Conservation (phyloP, 2,888 invertebrate species). For the Allolobophora icterica region DNA sequence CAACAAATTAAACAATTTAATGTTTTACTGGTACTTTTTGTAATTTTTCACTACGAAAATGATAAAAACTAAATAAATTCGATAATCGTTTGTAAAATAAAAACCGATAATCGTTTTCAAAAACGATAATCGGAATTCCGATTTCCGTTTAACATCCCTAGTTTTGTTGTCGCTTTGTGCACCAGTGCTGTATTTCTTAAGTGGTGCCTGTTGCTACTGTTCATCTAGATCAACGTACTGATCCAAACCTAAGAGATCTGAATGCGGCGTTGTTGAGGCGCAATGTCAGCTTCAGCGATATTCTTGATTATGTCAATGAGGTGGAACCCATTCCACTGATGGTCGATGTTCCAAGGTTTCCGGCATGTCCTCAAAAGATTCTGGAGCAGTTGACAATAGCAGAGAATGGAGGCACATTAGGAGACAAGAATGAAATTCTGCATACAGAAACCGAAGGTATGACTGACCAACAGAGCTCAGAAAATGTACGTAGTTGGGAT, state of each 20-base stretch:
- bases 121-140: too few species aligned
- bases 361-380: neutral
- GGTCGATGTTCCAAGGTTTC: slow-evolving; percentile 13
- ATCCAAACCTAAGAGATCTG: neutral
- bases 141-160: too few species aligned
- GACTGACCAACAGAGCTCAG: neutral
- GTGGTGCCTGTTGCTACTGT: neutral
- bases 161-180: neutral
- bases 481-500: neutral
- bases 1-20: too few species aligned
- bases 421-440: neutral
- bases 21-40: too few species aligned
- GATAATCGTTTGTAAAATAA: too few species aligned
- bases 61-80: too few species aligned
- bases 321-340: neutral
- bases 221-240: neutral
- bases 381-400: neutral
- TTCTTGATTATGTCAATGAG: slow-evolving; percentile 5
- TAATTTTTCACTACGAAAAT: too few species aligned
- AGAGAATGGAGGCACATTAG: neutral
- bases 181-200: neutral
- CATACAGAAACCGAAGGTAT: neutral
- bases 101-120: too few species aligned
- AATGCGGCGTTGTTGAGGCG: neutral
- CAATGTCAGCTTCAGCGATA: neutral